Percentiles rank a stretch among this genome's conserved stretches.
phyloP scores from a whole-genome alignment of 2,797 vertebrate genomes.

The Acanthopagrus latus region DNA sequence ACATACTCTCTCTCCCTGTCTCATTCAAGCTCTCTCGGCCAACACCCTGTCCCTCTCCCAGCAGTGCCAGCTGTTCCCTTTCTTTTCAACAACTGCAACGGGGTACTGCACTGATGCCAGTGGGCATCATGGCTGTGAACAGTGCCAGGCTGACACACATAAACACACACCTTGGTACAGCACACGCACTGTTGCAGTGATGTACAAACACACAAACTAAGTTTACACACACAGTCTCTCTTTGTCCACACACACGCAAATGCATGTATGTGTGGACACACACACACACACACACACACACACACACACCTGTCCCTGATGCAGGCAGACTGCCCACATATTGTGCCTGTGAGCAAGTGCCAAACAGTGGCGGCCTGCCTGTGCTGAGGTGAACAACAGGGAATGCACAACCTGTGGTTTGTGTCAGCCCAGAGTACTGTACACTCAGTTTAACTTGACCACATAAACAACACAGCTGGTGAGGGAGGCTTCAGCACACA shows the following conservation, averaged over 20 bases:
- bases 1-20: constrained; percentile 3
- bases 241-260: background rate
- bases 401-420: constrained; percentile 49
- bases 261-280: background rate
- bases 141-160: constrained; percentile 44
- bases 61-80: constrained; percentile 69
- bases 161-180: constrained; percentile 14
- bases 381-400: constrained; percentile 43
- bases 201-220: constrained; percentile 22
- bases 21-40: background rate
- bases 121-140: constrained; percentile 55
- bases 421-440: constrained; percentile 36
- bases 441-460: constrained; percentile 49
- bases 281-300: background rate
- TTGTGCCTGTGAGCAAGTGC: constrained; percentile 48
- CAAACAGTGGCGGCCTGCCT: constrained; percentile 34
- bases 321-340: constrained; percentile 49
- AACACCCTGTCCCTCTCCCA: constrained; percentile 23
- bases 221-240: constrained; percentile 2
- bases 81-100: constrained; percentile 65
- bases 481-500: constrained; percentile 3
- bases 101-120: constrained; percentile 48
- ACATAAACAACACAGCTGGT: constrained; percentile 14
- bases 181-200: constrained; percentile 19
- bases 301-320: constrained; percentile 39